phyloP scores from a whole-genome alignment of 2,113 vertebrate species.

The Mastomys natalensis region DNA sequence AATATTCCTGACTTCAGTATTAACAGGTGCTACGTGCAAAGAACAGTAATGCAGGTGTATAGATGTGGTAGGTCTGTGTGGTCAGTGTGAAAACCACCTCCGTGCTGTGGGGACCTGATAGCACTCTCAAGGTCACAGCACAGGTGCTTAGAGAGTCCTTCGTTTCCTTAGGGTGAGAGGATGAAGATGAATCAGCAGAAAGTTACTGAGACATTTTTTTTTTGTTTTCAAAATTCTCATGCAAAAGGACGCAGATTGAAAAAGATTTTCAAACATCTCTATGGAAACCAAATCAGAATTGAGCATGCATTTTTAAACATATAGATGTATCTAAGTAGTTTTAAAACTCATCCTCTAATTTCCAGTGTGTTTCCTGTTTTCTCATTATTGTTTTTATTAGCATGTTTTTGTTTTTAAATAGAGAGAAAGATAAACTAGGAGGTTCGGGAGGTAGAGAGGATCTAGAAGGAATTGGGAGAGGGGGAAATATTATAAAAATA shows the following conservation, averaged over 20 bases:
- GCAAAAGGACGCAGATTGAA: neutral
- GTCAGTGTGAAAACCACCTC: neutral
- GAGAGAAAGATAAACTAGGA: neutral
- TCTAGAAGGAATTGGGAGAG: neutral
- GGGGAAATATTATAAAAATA: neutral
- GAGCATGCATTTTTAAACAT: conserved; percentile 46
- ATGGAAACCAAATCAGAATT: conserved; percentile 7
- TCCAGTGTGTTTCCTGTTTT: neutral
- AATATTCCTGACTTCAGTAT: neutral
- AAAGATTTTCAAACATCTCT: neutral
- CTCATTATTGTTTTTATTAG: neutral
- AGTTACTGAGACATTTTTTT: neutral
- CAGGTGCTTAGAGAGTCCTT: neutral
- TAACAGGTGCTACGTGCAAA: neutral
- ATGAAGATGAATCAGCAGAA: neutral
- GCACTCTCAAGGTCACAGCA: neutral
- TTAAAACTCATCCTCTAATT: neutral
- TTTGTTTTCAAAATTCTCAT: neutral
- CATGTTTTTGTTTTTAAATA: neutral
- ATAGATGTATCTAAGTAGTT: neutral
- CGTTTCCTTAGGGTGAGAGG: neutral
- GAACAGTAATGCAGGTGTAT: neutral
- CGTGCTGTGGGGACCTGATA: neutral
- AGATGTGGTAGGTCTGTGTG: neutral
- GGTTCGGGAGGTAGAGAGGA: neutral